Evolutionary conservation across 2,888 invertebrate species (phyloP), one percentile per base, ranked within the genome.

Genomic region (Meteorus colon): DNA sequence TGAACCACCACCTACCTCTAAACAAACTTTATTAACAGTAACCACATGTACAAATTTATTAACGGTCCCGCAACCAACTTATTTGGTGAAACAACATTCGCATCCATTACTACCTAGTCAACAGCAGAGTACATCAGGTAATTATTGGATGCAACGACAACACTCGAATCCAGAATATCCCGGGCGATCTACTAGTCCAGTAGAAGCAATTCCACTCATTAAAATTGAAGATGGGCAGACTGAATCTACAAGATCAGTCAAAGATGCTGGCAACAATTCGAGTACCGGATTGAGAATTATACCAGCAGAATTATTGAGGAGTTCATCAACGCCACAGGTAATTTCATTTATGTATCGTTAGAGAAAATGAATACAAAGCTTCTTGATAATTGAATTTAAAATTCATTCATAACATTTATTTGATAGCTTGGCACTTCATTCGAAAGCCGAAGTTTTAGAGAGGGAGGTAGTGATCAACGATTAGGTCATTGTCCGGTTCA

Each of bases 401-500:
- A 29, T 60, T 67, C 27, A 3, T 41, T 19, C 16, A 31, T 19
- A 24, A 31, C 3, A 45, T 67, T 41, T 60, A 14, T 72, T 62
- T 19, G 27, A 51, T 73, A 66, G 59, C 59, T 67, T 27, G 41
- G 27, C 12, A 62, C 63, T 51, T 34, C 48, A 19, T 6, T 10
- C 24, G 51, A 31, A 55, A 51, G 70, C 24, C 34, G 45, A 27
- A 66, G 66, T 45, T 65, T 72, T 31, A 78, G 84, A 1, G 85
- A 85, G 37, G 82, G 78, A 59, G 79, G 80, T 27, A 84, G 86
- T 4, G 87, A 86, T 72, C 90, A 82, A 85, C 91, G 96, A 76
- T 94, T 95, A 67, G 95, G 95, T 85, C 96, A 96, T 90, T 96
- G 96, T 86, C 96, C 96, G 10, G 95, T 95, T 12, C 93, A 95